Evolutionary conservation across 2,113 vertebrate genomes (phyloP).

Genomic region (Platichthys stellatus): DNA sequence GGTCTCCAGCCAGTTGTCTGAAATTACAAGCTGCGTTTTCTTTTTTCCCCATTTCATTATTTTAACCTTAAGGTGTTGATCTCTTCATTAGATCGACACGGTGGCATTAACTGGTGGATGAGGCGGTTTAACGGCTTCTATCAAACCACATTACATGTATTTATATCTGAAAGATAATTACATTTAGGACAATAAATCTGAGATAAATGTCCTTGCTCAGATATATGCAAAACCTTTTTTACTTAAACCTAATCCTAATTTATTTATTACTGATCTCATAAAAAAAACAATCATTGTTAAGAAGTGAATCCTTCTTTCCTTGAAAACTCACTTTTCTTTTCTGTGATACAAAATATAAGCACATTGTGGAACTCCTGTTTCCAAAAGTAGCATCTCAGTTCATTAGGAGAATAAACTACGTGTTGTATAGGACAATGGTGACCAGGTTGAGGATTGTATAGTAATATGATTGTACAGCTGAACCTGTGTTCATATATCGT

Average conservation of each 20-base stretch:
- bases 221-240: neutral
- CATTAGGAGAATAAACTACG: neutral
- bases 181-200: slow-evolving; percentile 1
- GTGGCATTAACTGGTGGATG: slow-evolving; percentile 9
- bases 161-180: neutral
- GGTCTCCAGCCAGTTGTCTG: slow-evolving; percentile 41
- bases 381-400: no score
- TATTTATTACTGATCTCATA: slow-evolving; percentile 1
- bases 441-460: slow-evolving; percentile 63
- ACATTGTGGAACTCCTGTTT: no score
- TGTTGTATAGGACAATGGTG: slow-evolving; percentile 41
- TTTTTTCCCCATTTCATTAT: neutral
- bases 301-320: neutral
- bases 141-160: neutral
- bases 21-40: neutral
- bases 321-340: no score
- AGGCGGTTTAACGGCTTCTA: neutral
- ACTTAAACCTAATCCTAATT: neutral
- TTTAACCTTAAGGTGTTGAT: slow-evolving; percentile 9
- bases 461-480: slow-evolving; percentile 65
- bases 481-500: slow-evolving; percentile 50
- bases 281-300: neutral
- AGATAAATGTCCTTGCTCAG: neutral
- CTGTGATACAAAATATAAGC: no score
- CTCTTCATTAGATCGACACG: neutral